Base-by-base conservation (phyloP, 2,113 vertebrate species). In the Lepisosteus osseus region DNA sequence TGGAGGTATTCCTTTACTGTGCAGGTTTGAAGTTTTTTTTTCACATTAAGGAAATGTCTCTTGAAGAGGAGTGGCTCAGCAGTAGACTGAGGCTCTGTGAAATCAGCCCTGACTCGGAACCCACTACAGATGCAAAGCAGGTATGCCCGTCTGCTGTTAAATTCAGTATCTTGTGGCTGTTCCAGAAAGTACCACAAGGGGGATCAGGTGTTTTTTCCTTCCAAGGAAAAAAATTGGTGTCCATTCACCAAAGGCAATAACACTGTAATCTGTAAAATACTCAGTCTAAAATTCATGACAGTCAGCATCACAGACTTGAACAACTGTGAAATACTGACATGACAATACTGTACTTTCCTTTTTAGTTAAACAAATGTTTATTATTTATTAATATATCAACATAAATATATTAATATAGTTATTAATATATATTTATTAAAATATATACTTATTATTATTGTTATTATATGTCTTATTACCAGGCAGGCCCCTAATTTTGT, bases 41-140 rank as follows among this genome's bases (percentile, higher is more conserved):
- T 69, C 45, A 54, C 15, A 40, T 65, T 70, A 59, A 43, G 57
- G 44, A 82, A 78, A 82, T 80, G 79, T 77, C 66, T 62, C 47
- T 45, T 67, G 45, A 67, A 11, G 69, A 78, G 40, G 78, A 76
- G 3, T 84, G 78, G 80, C 51, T 82, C 54, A 69, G 62, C 73
- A 80, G 78, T 70, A 74, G 15, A 61, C 29, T 74, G 42, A 76
- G 68, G 55, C 78, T 84, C 54, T 84, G 82, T 76, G 69, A 77
- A 9, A 69, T 82, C 57, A 69, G 40, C 51, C 51, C 29, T 45
- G 7, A 43, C 13, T 9, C 74, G 75, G 42, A 68, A 45, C 47
- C 15, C 54, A 63, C 3, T 63, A 9, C 13, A 51, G 47, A 51
- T 2, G 0, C 47, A 6, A 9, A 51, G 9, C 47, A 51, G 47